Evolutionary conservation across 2,888 invertebrate genomes (phyloP), one percentile per base, ranked within the genome.

Genomic region (Gasteruption jaculator): DNA sequence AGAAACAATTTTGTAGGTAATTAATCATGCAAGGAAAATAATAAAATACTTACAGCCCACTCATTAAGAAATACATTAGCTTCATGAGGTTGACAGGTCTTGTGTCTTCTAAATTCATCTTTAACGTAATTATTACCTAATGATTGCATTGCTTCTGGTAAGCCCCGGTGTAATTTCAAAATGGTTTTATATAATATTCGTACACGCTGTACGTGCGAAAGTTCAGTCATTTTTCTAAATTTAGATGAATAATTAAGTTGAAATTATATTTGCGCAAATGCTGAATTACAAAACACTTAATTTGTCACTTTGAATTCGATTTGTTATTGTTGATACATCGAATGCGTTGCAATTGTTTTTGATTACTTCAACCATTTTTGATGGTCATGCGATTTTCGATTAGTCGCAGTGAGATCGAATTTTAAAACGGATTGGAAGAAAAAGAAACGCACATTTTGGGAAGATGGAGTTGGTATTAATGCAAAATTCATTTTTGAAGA

Each of bases 21-120:
- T 34, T 35, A 37, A 24, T 33, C 4, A 26, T 21, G 6, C 8
- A 16, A 4, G 8, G 10, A 7, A 33, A 15, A 33, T 19, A 3
- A 20, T 30, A 41, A 1, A 11, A 30, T 50, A 65, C 77, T 73
- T 71, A 90, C 93, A 34, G 87, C 85, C 94, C 94, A 95, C 73
- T 92, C 93, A 18, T 77, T 80, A 69, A 94, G 78, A 65, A 95
- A 95, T 38, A 84, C 76, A 10, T 76, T 73, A 0, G 88, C 81
- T 67, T 91, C 88, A 29, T 75, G 73, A 1, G 77, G 74, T 38
- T 78, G 79, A 54, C 86, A 87, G 7, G 75, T 78, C 61, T 87
- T 86, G 66, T 94, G 93, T 31, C 89, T 74, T 60, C 81, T 82
- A 67, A 95, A 95, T 71, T 95, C 91, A 51, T 87, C 88, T 48